Evolutionary conservation across 37 sponge, comb jelly and placozoan species (phyloP), one percentile per base, ranked within the genome.

Genomic region (Theonella swinhoei): DNA sequence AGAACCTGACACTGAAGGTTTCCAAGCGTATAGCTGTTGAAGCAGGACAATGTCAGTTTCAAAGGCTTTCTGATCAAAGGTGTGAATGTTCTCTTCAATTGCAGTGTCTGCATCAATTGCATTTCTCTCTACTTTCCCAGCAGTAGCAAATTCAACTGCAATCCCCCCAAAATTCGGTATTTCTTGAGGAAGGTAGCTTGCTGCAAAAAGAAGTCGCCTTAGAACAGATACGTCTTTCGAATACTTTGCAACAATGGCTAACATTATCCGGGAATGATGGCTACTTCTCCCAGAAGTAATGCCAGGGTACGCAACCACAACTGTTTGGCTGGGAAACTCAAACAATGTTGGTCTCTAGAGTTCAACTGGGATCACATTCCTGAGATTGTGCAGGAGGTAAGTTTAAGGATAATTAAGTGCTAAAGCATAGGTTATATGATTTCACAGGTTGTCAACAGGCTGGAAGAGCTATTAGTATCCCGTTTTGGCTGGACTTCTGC

Each of bases 141-240:
- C 42, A 28, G 66, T 58, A 26, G 75, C 83, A 83, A 83, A 83
- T 63, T 83, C 75, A 1, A 72, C 64, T 20, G 39, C 75, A 0
- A 83, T 7, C 1, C 30, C 23, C 83, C 83, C 72, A 5, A 61
- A 2, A 61, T 83, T 74, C 2, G 83, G 83, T 3, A 61, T 2
- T 36, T 71, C 74, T 62, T 2, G 42, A 1, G 83, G 74, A 2
- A 83, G 29, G 20, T 71, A 62, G 0, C 30, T 20, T 19, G 47
- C 64, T 24, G 86, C 86, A 78, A 69, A 85, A 1, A 85, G 7
- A 39, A 85, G 8, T 71, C 67, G 77, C 17, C 74, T 8, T 0
- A 85, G 79, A 22, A 78, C 70, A 8, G 86, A 47, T 0, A 85
- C 72, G 59, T 85, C 86, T 36, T 77, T 47, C 1, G 78, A 14